Base-by-base conservation (phyloP, 2,113 vertebrate genomes). In the Polypterus senegalus region DNA sequence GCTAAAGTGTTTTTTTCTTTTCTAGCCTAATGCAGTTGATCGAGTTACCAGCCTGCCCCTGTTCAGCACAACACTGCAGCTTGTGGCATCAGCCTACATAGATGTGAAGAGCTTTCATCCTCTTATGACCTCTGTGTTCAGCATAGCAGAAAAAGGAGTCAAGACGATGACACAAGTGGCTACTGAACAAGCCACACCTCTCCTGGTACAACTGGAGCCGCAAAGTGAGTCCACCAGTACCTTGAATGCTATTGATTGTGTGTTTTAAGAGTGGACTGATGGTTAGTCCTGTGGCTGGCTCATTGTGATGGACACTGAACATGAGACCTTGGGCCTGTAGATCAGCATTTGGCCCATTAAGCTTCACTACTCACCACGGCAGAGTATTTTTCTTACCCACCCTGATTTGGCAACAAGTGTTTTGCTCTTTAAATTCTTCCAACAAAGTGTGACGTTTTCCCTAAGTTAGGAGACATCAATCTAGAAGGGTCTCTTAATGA, bases 181-280 rank as follows among this genome's bases (percentile, higher is more conserved):
- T 6, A 10, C 74, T 60, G 67, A 10, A 27, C 61, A 61, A 7
- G 79, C 76, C 45, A 69, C 71, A 1, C 81, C 84, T 8, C 60
- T 87, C 1, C 59, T 87, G 5, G 68, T 74, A 63, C 80, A 67
- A 4, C 73, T 88, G 71, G 69, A 81, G 65, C 71, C 78, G 0
- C 81, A 84, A 66, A 75, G 85, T 88, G 64, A 48, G 83, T 74
- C 44, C 6, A 10, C 54, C 43, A 6, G 27, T 27, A 2, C 27
- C 27, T 27, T 2, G 27, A 27, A 27, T 2, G 27, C 27, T 5
- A n/a, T 5, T 27, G 27, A 54, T 54, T 54, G n/a, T 54, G 9
- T 9, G 27, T 27, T 27, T 27, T 27, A 27, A 27, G 27, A 27
- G 27, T 27, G 27, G 27, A 27, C 27, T 27, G 27, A 27, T 27